Evolutionary conservation across 2,888 invertebrate genomes (phyloP).

Genomic region (Dolichomitus sp.): DNA sequence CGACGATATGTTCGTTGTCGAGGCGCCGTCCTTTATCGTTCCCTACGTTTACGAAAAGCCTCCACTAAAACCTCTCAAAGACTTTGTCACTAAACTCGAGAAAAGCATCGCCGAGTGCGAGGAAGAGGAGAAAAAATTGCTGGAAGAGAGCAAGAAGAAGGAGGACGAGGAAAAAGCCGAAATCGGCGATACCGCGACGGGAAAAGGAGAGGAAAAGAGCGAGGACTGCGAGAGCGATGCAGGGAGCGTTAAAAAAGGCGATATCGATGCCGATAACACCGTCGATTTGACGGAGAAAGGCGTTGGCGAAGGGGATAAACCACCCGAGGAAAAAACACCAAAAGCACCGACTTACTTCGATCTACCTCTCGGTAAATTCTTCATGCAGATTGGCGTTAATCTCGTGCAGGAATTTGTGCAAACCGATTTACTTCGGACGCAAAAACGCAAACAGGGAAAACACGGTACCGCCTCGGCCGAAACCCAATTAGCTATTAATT

Average conservation of each 20-base stretch:
- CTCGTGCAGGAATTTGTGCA: constrained; percentile 97
- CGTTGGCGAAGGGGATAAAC: constrained; percentile 54
- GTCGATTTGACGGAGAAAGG: constrained; percentile 74
- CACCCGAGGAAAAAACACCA: constrained; percentile 78
- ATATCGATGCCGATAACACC: constrained; percentile 65
- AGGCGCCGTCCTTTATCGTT: constrained; percentile 97
- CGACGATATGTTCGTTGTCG: constrained; percentile 97
- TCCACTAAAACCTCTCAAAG: constrained; percentile 92
- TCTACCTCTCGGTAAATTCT: constrained; percentile 95
- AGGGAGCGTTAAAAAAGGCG: neutral
- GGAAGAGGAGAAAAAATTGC: constrained; percentile 86
- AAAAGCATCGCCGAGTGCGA: constrained; percentile 89
- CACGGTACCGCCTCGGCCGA: constrained; percentile 89
- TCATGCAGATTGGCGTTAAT: constrained; percentile 96
- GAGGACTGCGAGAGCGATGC: constrained; percentile 64
- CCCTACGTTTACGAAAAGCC: constrained; percentile 98
- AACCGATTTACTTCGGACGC: constrained; percentile 95
- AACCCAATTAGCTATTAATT: constrained; percentile 93
- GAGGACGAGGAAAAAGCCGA: constrained; percentile 82
- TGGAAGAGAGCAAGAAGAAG: constrained; percentile 85
- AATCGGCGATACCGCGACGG: constrained; percentile 14
- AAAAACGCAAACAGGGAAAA: constrained; percentile 93
- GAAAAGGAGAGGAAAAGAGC: constrained; percentile 75
- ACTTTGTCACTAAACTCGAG: constrained; percentile 90
- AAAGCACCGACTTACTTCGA: constrained; percentile 93